Conservation (phyloP, 2,888 invertebrate genomes). For the Pachycephus smyrnensis region DNA sequence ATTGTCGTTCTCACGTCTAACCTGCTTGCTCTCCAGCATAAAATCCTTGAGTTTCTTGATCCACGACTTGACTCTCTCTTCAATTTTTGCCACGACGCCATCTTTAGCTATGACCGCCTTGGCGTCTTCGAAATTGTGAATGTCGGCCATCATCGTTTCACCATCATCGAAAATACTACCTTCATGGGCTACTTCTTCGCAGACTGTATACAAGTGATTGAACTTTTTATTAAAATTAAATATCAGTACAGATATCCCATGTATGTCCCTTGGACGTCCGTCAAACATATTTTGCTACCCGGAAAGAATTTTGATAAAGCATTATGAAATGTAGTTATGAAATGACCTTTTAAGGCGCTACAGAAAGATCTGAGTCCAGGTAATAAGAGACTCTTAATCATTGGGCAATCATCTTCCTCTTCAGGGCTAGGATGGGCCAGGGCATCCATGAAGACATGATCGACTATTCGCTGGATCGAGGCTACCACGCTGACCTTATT, state of each 20-base stretch:
- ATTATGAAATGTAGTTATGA: not conserved
- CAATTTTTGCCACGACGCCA: conserved; percentile 73
- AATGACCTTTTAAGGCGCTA: conserved; percentile 83
- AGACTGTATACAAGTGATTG: conserved; percentile 69
- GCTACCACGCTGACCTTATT: conserved; percentile 84
- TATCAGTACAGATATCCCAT: not conserved
- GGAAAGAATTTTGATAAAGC: not conserved
- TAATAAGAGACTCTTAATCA: conserved; percentile 85
- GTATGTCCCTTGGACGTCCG: not conserved
- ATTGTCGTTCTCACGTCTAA: conserved; percentile 90
- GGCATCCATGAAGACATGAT: conserved; percentile 91
- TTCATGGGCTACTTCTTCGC: conserved; percentile 86
- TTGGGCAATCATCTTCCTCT: conserved; percentile 85
- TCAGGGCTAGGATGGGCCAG: conserved; percentile 84
- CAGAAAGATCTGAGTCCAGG: conserved; percentile 89
- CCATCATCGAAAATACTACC: conserved; percentile 84
- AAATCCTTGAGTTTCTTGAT: conserved; percentile 82
- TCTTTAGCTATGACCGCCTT: conserved; percentile 76
- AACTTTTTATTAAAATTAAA: conserved; percentile 11
- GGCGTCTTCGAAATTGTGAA: conserved; percentile 75
- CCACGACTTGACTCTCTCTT: conserved; percentile 83
- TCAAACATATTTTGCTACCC: not conserved
- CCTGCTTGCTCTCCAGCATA: conserved; percentile 90
- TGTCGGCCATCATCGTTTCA: conserved; percentile 72
- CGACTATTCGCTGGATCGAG: conserved; percentile 88